Conservation (phyloP, 2,888 invertebrate genomes). For the Timandra comae region DNA sequence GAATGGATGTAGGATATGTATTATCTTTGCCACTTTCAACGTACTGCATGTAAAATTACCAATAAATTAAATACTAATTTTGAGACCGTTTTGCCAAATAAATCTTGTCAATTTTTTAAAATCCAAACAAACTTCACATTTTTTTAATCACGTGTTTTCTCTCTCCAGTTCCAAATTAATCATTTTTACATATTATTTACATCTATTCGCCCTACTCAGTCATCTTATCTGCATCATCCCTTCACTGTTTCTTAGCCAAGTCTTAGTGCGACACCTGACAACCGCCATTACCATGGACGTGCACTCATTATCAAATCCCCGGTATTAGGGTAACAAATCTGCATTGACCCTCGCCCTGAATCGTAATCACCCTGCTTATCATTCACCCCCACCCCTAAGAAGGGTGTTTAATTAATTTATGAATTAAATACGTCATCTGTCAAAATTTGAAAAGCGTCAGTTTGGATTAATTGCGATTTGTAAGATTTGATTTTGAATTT, state of each 20-base stretch:
- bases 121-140: no score
- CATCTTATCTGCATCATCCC: constrained; percentile 15
- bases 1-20: no score
- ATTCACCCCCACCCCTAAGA: constrained; percentile 35
- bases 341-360: constrained; percentile 49
- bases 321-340: constrained; percentile 54
- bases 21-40: no score
- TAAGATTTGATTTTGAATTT: no score
- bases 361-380: constrained; percentile 64
- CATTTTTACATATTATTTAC: no score
- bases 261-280: constrained; percentile 7
- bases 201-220: constrained; percentile 8
- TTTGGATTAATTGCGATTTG: constrained; percentile 23
- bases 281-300: constrained; percentile 2
- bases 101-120: no score
- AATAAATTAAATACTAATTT: no score
- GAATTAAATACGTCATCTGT: constrained; percentile 54
- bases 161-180: no score
- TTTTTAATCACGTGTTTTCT: no score
- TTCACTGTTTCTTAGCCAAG: constrained; percentile 13
- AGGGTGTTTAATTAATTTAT: constrained; percentile 65
- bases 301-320: constrained; percentile 28
- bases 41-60: no score
- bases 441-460: constrained; percentile 40
- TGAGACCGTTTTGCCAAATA: no score